These are phyloP conservation scores for Sinonovacula constricta DNA, from an alignment of 1,140 invertebrate species.

Conservation along the genomic window DNA sequence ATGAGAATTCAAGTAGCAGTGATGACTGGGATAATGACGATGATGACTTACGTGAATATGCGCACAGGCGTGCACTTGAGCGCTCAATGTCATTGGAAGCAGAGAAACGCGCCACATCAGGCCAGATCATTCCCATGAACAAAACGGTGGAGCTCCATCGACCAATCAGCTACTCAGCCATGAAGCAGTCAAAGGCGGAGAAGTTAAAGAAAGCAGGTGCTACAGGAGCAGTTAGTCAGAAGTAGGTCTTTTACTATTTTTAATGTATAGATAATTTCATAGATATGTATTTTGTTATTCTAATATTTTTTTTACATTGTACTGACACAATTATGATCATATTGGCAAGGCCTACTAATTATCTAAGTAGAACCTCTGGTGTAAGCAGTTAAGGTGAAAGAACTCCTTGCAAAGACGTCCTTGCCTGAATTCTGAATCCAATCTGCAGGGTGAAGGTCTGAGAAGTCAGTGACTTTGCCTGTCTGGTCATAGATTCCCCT, in stretches of 20 bases:
- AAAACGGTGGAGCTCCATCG: conserved; percentile 68
- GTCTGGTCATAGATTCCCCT: too few species aligned
- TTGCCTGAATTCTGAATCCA: too few species aligned
- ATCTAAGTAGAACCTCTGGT: too few species aligned
- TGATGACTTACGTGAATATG: conserved; percentile 55
- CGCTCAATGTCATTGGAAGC: conserved; percentile 50
- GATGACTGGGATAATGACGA: conserved; percentile 67
- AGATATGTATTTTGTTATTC: too few species aligned
- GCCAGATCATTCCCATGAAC: conserved; percentile 60
- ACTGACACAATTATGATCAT: too few species aligned
- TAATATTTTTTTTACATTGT: too few species aligned
- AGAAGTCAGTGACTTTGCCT: too few species aligned
- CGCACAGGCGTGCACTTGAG: conserved; percentile 53
- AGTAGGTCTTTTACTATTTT: conserved; percentile 56
- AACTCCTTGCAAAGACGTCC: too few species aligned
- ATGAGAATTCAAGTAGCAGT: conserved; percentile 57
- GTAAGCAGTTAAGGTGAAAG: too few species aligned
- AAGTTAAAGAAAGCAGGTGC: conserved; percentile 70
- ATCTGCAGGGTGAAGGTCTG: too few species aligned
- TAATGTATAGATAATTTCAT: too few species aligned
- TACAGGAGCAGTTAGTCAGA: conserved; percentile 59
- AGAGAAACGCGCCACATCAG: conserved; percentile 50
- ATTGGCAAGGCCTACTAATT: too few species aligned
- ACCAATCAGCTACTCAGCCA: conserved; percentile 68
- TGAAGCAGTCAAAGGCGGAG: conserved; percentile 65